Percentiles rank a stretch among this genome's conserved stretches.
Evolutionary conservation across 64 coral and sea anemone genomes (phyloP).

Genomic region (Actinia tenebrosa): DNA sequence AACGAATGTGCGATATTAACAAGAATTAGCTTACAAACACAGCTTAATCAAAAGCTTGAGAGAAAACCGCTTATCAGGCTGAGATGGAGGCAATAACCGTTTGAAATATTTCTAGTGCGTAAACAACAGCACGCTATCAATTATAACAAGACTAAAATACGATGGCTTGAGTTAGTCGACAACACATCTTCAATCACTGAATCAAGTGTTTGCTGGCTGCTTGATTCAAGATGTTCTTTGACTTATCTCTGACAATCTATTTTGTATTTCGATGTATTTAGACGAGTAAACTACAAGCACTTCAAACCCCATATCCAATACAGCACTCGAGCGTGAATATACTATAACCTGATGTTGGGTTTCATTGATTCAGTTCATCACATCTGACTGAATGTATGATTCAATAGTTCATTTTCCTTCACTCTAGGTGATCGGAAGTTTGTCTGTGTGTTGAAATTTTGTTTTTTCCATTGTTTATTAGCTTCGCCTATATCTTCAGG

Average conservation of each 20-base stretch:
- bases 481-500: neutral
- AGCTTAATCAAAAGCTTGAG: constrained; percentile 17
- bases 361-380: no score
- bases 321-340: neutral
- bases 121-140: constrained; percentile 26
- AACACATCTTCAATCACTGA: neutral
- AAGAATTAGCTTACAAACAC: constrained; percentile 20
- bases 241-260: neutral
- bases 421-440: neutral
- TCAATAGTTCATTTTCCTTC: neutral
- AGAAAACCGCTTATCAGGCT: constrained; percentile 6
- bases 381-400: neutral
- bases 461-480: neutral
- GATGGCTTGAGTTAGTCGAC: neutral
- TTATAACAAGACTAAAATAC: neutral
- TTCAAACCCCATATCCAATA: neutral
- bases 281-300: neutral
- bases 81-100: neutral
- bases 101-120: neutral
- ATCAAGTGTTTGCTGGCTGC: neutral
- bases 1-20: constrained; percentile 4
- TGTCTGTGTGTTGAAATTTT: neutral
- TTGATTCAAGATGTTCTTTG: neutral
- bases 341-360: no score
- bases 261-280: neutral